Evolutionary conservation across 2,888 invertebrate genomes (phyloP).

Genomic region (Caenorhabditis sp.): DNA sequence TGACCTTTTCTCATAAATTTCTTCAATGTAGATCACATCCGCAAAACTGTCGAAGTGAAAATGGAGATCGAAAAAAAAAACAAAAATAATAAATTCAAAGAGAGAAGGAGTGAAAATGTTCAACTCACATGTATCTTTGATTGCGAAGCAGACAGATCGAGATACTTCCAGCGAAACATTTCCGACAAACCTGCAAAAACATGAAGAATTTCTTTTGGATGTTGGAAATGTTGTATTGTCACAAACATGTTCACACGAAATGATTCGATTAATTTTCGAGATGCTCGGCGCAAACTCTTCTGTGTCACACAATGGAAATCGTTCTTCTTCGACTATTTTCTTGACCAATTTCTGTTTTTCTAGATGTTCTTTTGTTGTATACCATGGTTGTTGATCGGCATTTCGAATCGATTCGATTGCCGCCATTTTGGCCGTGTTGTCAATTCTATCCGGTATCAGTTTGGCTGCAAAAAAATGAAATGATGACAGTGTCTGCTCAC

Average conservation of each 20-base stretch:
- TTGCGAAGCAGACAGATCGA: conserved; percentile 29
- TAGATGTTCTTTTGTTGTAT: background rate
- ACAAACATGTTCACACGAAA: conserved; percentile 7
- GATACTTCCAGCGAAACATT: conserved; percentile 28
- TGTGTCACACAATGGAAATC: conserved; percentile 23
- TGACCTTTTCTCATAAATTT: too few relatives aligned
- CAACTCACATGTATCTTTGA: conserved; percentile 15
- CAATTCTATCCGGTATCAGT: background rate
- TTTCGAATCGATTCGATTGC: background rate
- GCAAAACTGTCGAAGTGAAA: too few relatives aligned
- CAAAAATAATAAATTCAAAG: too few relatives aligned
- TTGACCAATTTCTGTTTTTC: background rate
- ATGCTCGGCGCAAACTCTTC: conserved; percentile 18
- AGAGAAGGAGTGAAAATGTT: too few relatives aligned
- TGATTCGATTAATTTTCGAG: background rate
- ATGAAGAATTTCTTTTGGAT: too few relatives aligned
- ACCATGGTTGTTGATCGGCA: background rate
- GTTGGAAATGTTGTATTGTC: too few relatives aligned
- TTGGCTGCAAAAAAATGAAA: background rate
- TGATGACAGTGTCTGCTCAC: too few relatives aligned
- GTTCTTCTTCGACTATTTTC: conserved; percentile 7
- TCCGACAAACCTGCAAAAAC: conserved; percentile 29
- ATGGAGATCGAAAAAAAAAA: too few relatives aligned
- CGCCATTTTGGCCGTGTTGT: background rate
- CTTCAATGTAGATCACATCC: too few relatives aligned